These are phyloP conservation scores for Trichacis sp. DNA, from an alignment of 2,888 invertebrate species.

Conservation along the genomic window DNA sequence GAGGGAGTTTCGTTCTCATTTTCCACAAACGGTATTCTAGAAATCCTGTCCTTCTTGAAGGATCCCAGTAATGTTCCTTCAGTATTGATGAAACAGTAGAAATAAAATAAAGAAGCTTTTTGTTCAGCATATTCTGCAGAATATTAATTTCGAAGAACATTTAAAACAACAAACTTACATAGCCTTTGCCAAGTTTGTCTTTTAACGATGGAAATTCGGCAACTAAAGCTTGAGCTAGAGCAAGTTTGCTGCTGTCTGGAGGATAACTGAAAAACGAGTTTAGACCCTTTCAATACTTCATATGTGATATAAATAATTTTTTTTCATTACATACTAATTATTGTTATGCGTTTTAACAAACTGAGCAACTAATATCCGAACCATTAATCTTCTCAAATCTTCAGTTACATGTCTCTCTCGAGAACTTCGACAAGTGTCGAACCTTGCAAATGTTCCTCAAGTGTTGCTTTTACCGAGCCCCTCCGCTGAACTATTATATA, in stretches of 20 bases:
- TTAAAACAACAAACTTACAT: constrained; percentile 14
- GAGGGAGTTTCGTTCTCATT: constrained; percentile 14
- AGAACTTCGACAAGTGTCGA: constrained; percentile 1
- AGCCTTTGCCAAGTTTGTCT: constrained; percentile 17
- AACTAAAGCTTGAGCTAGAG: constrained; percentile 27
- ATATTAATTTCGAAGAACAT: too few species aligned
- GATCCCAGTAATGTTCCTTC: constrained; percentile 31
- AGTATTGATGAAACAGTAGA: neutral
- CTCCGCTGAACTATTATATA: neutral
- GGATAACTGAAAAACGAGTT: constrained; percentile 21
- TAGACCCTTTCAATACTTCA: too few species aligned
- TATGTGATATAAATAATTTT: neutral
- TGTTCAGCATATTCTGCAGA: neutral
- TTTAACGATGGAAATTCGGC: constrained; percentile 24
- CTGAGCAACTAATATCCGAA: constrained; percentile 21
- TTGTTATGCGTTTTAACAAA: constrained; percentile 13
- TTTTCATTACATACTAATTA: constrained; percentile 4
- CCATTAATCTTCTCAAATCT: constrained; percentile 5
- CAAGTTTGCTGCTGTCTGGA: constrained; percentile 28
- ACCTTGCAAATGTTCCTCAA: constrained; percentile 16
- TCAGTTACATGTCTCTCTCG: neutral
- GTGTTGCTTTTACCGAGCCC: constrained; percentile 3
- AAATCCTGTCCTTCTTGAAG: constrained; percentile 17
- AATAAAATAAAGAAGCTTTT: neutral
- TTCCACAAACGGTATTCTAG: constrained; percentile 27